These are phyloP conservation scores for Falco berigora DNA, from an alignment of 2,797 vertebrate genomes.

Conservation along the genomic window DNA sequence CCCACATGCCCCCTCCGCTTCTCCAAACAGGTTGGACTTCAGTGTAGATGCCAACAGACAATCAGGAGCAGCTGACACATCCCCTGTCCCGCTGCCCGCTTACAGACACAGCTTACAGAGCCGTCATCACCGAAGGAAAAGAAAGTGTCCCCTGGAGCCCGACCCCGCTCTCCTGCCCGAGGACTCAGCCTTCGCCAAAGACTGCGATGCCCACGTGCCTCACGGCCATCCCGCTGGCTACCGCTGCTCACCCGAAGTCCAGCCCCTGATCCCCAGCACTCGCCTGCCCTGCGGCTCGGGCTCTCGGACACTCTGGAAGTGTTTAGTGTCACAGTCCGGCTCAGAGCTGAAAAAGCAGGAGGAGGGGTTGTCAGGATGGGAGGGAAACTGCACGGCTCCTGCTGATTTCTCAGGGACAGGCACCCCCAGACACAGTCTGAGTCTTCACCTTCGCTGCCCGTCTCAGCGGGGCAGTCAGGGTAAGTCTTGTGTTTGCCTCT, in stretches of 20 bases:
- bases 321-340: conserved; percentile 76
- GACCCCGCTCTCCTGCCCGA: conserved; percentile 74
- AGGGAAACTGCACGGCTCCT: conserved; percentile 48
- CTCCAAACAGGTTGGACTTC: conserved; percentile 45
- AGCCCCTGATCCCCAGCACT: conserved; percentile 78
- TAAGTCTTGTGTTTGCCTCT: conserved; percentile 64
- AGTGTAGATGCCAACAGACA: conserved; percentile 47
- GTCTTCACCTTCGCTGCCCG: conserved; percentile 80
- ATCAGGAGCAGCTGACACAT: not conserved
- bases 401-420: conserved; percentile 37
- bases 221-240: conserved; percentile 72
- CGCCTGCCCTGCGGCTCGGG: conserved; percentile 67
- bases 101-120: conserved; percentile 49
- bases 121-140: conserved; percentile 73
- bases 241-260: conserved; percentile 77
- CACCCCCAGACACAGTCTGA: conserved; percentile 64
- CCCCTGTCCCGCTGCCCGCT: not conserved
- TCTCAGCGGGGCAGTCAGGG: conserved; percentile 83
- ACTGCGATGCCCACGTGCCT: conserved; percentile 75
- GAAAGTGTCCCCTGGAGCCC: conserved; percentile 76
- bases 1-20: conserved; percentile 31
- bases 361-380: conserved; percentile 68
- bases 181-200: conserved; percentile 76
- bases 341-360: conserved; percentile 77
- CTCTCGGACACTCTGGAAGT: conserved; percentile 81